phyloP scores from a whole-genome alignment of 2,797 vertebrate genomes.

The Oreochromis mossambicus region DNA sequence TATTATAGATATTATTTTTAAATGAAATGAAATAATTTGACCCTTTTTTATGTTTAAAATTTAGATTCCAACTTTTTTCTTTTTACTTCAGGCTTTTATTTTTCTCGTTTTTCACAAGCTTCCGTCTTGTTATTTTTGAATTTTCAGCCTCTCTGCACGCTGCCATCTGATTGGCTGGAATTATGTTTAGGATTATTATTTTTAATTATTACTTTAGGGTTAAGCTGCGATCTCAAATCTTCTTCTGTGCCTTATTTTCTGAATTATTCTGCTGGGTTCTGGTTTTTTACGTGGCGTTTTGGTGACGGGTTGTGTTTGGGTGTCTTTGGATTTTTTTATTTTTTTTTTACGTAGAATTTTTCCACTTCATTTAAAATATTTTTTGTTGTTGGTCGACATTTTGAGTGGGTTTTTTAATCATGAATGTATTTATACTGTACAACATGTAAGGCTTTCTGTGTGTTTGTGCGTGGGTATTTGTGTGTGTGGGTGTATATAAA shows the following conservation, averaged over 20 bases:
- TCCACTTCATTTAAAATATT: neutral
- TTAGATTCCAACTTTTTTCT: neutral
- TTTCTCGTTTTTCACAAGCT: neutral
- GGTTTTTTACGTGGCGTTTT: neutral
- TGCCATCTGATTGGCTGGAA: constrained; percentile 5
- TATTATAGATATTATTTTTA: neutral
- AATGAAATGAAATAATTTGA: neutral
- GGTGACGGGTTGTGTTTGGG: neutral
- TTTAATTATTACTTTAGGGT: neutral
- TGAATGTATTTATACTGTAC: constrained; percentile 46
- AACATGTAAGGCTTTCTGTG: constrained; percentile 5
- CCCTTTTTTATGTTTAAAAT: neutral
- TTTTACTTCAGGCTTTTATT: neutral
- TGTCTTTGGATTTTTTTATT: neutral
- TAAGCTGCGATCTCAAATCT: neutral
- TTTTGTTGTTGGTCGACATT: neutral
- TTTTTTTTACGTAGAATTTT: neutral
- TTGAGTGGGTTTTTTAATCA: constrained; percentile 21
- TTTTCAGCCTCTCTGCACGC: neutral
- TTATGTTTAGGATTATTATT: neutral
- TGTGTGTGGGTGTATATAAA: neutral
- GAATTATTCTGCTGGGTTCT: constrained; percentile 2
- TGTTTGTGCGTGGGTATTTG: neutral
- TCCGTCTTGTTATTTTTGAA: neutral
- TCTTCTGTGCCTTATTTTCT: constrained; percentile 51